Percentiles rank a stretch among this genome's conserved stretches.
phyloP scores from a whole-genome alignment of 1,140 invertebrate genomes.

The Charaxes varanes region DNA sequence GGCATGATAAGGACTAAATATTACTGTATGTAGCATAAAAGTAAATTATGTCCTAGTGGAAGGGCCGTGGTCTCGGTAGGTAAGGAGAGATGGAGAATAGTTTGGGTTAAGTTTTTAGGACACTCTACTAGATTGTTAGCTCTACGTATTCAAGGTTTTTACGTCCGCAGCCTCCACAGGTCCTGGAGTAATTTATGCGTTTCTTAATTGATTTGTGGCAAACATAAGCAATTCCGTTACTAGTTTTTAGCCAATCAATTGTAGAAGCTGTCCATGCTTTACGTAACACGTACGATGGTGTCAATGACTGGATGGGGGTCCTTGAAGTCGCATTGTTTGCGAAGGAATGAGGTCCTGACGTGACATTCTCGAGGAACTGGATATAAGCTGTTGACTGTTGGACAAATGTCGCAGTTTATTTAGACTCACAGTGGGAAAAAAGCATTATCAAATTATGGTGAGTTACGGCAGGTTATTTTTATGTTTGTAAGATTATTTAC shows the following conservation, averaged over 20 bases:
- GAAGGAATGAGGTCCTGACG: slow-evolving; percentile 65
- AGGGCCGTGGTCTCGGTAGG: too few relatives aligned
- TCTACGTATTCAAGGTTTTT: background rate
- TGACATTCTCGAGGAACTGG: slow-evolving; percentile 63
- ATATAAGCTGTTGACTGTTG: slow-evolving; percentile 61
- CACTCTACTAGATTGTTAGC: background rate
- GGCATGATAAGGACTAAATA: too few relatives aligned
- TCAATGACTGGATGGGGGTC: slow-evolving; percentile 53
- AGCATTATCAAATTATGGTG: slow-evolving; percentile 48
- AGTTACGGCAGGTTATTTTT: slow-evolving; percentile 26
- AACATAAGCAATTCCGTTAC: slow-evolving; percentile 4
- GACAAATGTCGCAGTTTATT: slow-evolving; percentile 41
- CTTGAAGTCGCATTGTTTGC: slow-evolving; percentile 52
- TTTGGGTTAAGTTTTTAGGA: too few relatives aligned
- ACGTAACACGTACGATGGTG: slow-evolving; percentile 31
- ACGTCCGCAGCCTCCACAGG: background rate
- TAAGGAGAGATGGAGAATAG: too few relatives aligned
- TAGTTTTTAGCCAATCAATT: slow-evolving; percentile 12
- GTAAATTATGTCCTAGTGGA: too few relatives aligned
- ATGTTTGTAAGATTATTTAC: too few relatives aligned
- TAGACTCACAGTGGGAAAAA: slow-evolving; percentile 36
- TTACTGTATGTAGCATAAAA: too few relatives aligned
- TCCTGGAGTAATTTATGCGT: slow-evolving; percentile 3
- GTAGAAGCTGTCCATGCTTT: slow-evolving; percentile 11
- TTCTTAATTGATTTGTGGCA: slow-evolving; percentile 5